Evolutionary conservation across 2,113 vertebrate species (phyloP).

Genomic region (Chlorocebus sabaeus): DNA sequence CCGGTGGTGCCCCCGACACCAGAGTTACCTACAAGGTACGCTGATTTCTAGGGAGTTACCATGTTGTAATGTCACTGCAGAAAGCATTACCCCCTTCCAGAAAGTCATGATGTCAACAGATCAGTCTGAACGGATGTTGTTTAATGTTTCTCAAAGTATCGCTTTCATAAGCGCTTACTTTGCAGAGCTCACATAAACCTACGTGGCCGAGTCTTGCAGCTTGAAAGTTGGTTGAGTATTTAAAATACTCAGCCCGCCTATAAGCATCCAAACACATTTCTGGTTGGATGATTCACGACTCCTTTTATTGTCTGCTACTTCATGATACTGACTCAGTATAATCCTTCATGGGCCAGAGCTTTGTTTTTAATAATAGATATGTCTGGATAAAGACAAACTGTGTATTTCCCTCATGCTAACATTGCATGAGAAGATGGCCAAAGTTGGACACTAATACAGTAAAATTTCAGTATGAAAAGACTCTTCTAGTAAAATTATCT

Average conservation of each 20-base stretch:
- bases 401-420: constrained; percentile 46
- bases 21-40: constrained; percentile 89
- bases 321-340: constrained; percentile 65
- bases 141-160: constrained; percentile 66
- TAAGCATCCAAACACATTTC: constrained; percentile 81
- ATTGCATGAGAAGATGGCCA: background rate
- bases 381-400: constrained; percentile 42
- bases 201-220: constrained; percentile 65
- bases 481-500: background rate
- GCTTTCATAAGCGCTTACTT: constrained; percentile 66
- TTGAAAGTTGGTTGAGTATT: constrained; percentile 79
- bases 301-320: constrained; percentile 74
- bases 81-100: constrained; percentile 70
- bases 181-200: constrained; percentile 73
- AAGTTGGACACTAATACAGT: constrained; percentile 23
- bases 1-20: constrained; percentile 88
- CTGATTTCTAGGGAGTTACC: constrained; percentile 83
- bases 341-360: constrained; percentile 44
- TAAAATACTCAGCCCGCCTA: constrained; percentile 80
- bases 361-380: constrained; percentile 57
- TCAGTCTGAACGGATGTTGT: constrained; percentile 73
- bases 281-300: constrained; percentile 79
- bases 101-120: constrained; percentile 75
- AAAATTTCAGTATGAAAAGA: background rate
- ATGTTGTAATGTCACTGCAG: constrained; percentile 79